Evolutionary conservation across 2,113 vertebrate genomes (phyloP), one percentile per base, ranked within the genome.

Genomic region (Thryonomys swinderianus): DNA sequence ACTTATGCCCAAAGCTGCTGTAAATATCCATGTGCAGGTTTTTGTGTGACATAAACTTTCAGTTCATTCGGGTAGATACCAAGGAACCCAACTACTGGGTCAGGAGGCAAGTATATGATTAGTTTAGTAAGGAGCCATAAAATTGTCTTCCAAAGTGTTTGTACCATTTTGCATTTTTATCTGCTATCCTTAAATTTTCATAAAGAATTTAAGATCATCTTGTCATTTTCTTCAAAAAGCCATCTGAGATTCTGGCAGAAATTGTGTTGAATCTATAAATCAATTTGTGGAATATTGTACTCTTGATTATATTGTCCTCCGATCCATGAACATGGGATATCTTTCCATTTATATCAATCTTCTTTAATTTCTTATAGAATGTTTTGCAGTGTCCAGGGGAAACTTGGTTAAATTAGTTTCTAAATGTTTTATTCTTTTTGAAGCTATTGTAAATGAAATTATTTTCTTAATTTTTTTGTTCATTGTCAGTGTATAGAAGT

Each of bases 361-460:
- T 67, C 48, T 81, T 80, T 55, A 37, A 62, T 80, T 81, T 85
- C 74, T 91, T 91, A 93, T 51, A 55, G 73, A 91, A 73, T 83
- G 37, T 45, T 66, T 85, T 78, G 25, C 62, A 71, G 14, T 86
- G 93, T 96, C 4, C 2, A 51, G 4, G 11, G 66, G 37, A 78
- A 17, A 16, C 45, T 53, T 61, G 25, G 45, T 57, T 96, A 81
- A 51, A 42, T 88, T 71, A 76, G 69, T 91, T 79, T 27, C 14
- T 59, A 80, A 78, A 18, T 5, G 37, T 85, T 81, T 69, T 57
- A 61, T 74, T 80, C 64, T 91, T 91, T 88, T 67, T 61, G 27
- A 78, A 83, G 11, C 40, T 74, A 59, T 40, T 88, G 5, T 32
- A 73, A 89, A 53, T 40, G 23, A 32, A 69, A 74, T 55, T 85